Evolutionary conservation across 2,113 vertebrate species (phyloP).

Genomic region (Muntiacus muntjak): DNA sequence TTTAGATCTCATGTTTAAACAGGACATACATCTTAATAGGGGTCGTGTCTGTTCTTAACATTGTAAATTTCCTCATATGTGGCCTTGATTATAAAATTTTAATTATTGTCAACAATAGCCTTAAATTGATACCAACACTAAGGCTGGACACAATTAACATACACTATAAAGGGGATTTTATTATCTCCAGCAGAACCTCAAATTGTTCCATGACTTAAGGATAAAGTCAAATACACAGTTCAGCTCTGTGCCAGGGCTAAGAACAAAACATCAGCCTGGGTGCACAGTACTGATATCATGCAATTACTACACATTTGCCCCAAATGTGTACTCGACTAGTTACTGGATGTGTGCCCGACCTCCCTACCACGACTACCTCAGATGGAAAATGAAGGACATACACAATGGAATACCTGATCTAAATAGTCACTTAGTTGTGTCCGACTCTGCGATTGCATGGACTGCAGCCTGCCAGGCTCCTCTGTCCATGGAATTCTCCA

Average conservation of each 20-base stretch:
- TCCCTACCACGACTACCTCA: neutral
- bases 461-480: neutral
- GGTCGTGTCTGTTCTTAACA: constrained; percentile 63
- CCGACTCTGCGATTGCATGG: neutral
- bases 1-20: constrained; percentile 72
- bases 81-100: constrained; percentile 78
- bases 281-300: neutral
- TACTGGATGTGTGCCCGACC: accelerated
- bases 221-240: constrained; percentile 59
- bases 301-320: neutral
- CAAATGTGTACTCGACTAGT: neutral
- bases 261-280: constrained; percentile 1
- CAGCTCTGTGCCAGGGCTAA: neutral
- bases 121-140: constrained; percentile 64
- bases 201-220: constrained; percentile 67
- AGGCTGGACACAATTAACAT: constrained; percentile 1
- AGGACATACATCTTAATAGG: constrained; percentile 69
- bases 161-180: constrained; percentile 52
- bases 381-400: neutral
- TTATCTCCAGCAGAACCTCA: constrained; percentile 70
- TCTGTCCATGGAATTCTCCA: neutral
- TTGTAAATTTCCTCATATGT: constrained; percentile 73
- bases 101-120: constrained; percentile 70
- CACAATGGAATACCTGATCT: neutral
- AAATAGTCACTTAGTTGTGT: neutral